These are phyloP conservation scores for Campoletis raptor DNA, from an alignment of 2,888 invertebrate genomes.

Conservation along the genomic window DNA sequence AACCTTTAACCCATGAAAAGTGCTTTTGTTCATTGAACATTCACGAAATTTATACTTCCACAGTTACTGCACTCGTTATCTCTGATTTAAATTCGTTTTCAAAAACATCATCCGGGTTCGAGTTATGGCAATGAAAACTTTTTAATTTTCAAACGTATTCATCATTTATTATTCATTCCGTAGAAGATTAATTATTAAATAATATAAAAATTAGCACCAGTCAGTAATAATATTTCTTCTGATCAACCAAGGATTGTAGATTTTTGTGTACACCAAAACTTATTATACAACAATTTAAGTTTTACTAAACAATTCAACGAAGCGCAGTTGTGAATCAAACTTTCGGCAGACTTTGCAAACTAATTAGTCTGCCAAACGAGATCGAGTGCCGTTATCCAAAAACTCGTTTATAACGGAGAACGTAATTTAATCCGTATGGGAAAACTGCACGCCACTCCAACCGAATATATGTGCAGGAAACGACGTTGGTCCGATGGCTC, in stretches of 20 bases:
- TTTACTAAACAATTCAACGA: neutral
- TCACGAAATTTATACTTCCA: neutral
- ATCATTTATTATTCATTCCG: neutral
- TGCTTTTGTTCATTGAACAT: neutral
- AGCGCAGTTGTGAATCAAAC: neutral
- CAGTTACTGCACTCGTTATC: neutral
- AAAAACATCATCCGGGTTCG: neutral
- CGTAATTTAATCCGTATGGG: constrained; percentile 34
- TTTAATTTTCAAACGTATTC: neutral
- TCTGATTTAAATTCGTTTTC: neutral
- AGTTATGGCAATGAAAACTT: neutral
- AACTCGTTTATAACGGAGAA: constrained; percentile 34
- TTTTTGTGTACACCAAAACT: neutral
- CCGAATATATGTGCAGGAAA: constrained; percentile 1
- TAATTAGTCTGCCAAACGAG: neutral
- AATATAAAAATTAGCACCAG: neutral
- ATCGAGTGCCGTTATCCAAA: constrained; percentile 16
- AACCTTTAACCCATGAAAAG: neutral
- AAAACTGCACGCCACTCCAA: constrained; percentile 17
- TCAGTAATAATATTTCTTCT: neutral
- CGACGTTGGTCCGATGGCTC: neutral
- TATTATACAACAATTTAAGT: neutral
- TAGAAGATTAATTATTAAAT: neutral
- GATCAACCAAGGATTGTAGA: neutral
- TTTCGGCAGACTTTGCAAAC: constrained; percentile 21